Conservation (phyloP, 2,888 invertebrate species). For the Salticus scenicus region DNA sequence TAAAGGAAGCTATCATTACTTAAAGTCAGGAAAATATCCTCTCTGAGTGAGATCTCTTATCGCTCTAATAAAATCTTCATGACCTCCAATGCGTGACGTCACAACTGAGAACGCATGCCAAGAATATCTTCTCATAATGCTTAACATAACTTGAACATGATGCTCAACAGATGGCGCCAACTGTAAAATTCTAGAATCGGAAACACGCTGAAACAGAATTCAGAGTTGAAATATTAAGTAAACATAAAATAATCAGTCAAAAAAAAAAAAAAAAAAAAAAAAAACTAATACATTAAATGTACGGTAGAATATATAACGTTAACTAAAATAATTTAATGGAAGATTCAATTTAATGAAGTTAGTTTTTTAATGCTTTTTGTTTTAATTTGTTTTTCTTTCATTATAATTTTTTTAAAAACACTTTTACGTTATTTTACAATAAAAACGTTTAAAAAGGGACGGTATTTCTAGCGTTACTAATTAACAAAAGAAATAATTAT, state of each 20-base stretch:
- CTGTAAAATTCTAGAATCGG: slow-evolving; percentile 92
- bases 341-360: background rate
- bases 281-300: slow-evolving; percentile 11
- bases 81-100: slow-evolving; percentile 84
- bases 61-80: slow-evolving; percentile 96
- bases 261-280: background rate
- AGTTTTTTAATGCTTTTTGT: too few relatives aligned
- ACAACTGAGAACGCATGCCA: slow-evolving; percentile 76
- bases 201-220: slow-evolving; percentile 73
- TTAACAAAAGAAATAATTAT: too few relatives aligned
- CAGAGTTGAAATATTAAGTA: background rate
- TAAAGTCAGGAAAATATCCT: slow-evolving; percentile 76
- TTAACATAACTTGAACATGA: slow-evolving; percentile 96
- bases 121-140: slow-evolving; percentile 86
- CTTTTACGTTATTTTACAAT: too few relatives aligned
- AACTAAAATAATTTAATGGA: background rate
- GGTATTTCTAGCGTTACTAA: too few relatives aligned
- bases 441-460: too few relatives aligned
- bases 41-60: slow-evolving; percentile 86
- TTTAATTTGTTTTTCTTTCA: too few relatives aligned
- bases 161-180: slow-evolving; percentile 97
- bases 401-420: too few relatives aligned
- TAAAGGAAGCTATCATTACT: too few relatives aligned
- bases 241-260: too few relatives aligned
- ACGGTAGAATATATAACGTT: background rate